Percentiles rank a stretch among this genome's conserved stretches.
Conservation (phyloP, 1,140 invertebrate species). For the Calliphora vicina region DNA sequence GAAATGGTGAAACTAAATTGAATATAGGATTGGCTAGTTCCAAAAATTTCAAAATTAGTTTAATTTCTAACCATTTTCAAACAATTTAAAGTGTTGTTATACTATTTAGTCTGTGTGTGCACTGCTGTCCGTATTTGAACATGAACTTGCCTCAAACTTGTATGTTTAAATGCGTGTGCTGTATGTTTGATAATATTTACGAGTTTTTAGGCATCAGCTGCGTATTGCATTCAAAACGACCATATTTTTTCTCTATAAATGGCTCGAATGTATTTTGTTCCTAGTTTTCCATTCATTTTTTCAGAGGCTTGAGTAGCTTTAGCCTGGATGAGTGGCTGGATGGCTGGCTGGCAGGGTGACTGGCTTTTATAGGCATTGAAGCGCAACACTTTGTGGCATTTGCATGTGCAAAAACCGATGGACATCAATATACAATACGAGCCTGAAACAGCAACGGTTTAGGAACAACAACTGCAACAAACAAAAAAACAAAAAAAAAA, state of each 20-base stretch:
- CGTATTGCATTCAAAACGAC: constrained; percentile 25
- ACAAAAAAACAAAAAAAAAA: neutral
- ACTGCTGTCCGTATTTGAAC: neutral
- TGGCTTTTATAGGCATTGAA: constrained; percentile 30
- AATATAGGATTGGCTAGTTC: too few relatives aligned
- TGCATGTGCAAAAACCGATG: constrained; percentile 25
- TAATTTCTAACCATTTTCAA: neutral
- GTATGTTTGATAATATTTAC: constrained; percentile 21
- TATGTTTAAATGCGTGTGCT: neutral
- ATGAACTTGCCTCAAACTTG: neutral
- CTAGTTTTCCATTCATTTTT: neutral
- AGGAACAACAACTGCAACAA: neutral
- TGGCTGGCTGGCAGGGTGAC: too few relatives aligned
- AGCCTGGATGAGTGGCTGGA: constrained; percentile 18
- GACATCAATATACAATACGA: constrained; percentile 20
- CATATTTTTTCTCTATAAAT: constrained; percentile 29
- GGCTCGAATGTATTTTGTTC: neutral
- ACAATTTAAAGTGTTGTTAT: neutral
- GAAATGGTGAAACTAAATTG: too few relatives aligned
- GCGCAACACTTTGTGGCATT: constrained; percentile 32
- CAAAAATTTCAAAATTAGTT: too few relatives aligned
- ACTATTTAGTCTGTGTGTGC: neutral
- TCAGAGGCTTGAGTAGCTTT: constrained; percentile 12
- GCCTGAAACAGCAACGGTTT: neutral
- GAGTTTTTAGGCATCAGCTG: constrained; percentile 30